Evolutionary conservation across 1,140 invertebrate species (phyloP), one percentile per base, ranked within the genome.

Genomic region (Agraylea sexmaculata): DNA sequence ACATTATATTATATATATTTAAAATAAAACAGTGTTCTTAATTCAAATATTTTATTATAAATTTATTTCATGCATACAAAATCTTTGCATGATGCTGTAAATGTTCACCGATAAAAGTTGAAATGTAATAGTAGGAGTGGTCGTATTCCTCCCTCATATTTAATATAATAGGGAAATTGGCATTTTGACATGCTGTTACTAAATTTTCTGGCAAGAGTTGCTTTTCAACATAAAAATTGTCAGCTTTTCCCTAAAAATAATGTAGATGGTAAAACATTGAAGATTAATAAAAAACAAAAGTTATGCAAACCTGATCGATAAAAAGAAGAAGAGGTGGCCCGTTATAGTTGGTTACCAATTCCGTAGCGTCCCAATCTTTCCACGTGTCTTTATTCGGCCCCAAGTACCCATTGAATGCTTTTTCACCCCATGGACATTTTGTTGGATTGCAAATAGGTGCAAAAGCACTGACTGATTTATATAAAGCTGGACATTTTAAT

Each of bases 91-190:
- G 91, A 62, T 91, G 85, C 49, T 77, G 75, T 47, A 99, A 77
- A 63, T 99, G 95, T 55, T 98, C 91, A 31, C 77, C 84, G 29
- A 99, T 83, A 59, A 91, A 99, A 1, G 88, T 80, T 2, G 87
- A 68, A 49, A 99, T 87, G 55, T 94, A 98, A 56, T 78, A 98
- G 53, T 97, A 99, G 35, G 87, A 85, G 60, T 99, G 95, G 64
- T 98, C 92, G 60, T 97, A 99, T 11, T 80, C 87, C 40, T 89
- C 81, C 12, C 88, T 78, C 56, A 82, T 72, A 50, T 88, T 77
- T 11, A 87, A 70, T 36, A 80, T 74, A 0, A 87, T 66, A 19
- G 80, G 75, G 1, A 91, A 65, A 38, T 77, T 75, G 25, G 71
- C 72, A 45, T 79, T 73, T 42, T 77, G 70, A 52, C 78, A 83